phyloP scores from a whole-genome alignment of 2,797 vertebrate species.

The Amniataba percoides region DNA sequence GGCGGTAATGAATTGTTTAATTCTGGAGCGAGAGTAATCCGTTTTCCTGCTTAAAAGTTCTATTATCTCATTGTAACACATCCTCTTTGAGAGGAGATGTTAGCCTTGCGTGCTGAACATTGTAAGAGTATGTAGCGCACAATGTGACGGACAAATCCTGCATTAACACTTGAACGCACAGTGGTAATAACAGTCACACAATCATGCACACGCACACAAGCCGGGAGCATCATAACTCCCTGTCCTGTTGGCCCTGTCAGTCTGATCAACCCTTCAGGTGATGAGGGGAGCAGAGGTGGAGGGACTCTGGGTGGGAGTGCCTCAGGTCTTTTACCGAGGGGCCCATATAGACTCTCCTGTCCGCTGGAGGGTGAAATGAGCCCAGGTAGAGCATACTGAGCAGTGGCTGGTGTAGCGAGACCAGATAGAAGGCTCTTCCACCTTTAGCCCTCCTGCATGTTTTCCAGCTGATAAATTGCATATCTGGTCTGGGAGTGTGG shows the following conservation, averaged over 20 bases:
- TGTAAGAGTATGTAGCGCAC: constrained; percentile 29
- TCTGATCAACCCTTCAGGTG: constrained; percentile 71
- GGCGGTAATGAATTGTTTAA: constrained; percentile 81
- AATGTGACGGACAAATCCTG: constrained; percentile 60
- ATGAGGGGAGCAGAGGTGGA: constrained; percentile 64
- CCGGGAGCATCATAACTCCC: constrained; percentile 66
- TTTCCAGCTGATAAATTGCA: constrained; percentile 81
- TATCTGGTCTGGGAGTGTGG: constrained; percentile 70
- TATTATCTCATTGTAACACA: constrained; percentile 68
- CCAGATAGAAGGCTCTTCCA: constrained; percentile 73
- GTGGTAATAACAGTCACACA: constrained; percentile 56
- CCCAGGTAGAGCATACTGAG: constrained; percentile 82
- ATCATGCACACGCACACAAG: constrained; percentile 47
- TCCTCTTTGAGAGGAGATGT: constrained; percentile 57
- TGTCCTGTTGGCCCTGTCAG: constrained; percentile 77
- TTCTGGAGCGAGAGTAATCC: constrained; percentile 76
- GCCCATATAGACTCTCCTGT: constrained; percentile 78
- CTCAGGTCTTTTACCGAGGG: constrained; percentile 79
- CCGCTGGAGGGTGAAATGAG: constrained; percentile 87
- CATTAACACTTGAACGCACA: constrained; percentile 49
- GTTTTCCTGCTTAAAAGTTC: constrained; percentile 73
- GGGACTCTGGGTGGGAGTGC: constrained; percentile 73
- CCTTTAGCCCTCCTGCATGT: constrained; percentile 79
- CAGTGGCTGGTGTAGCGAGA: constrained; percentile 76
- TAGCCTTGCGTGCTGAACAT: constrained; percentile 53